A percentile compares a stretch with the other conserved stretches of the same genome.
Conservation (phyloP, 2,797 vertebrate species). For the Potorous gilbertii region DNA sequence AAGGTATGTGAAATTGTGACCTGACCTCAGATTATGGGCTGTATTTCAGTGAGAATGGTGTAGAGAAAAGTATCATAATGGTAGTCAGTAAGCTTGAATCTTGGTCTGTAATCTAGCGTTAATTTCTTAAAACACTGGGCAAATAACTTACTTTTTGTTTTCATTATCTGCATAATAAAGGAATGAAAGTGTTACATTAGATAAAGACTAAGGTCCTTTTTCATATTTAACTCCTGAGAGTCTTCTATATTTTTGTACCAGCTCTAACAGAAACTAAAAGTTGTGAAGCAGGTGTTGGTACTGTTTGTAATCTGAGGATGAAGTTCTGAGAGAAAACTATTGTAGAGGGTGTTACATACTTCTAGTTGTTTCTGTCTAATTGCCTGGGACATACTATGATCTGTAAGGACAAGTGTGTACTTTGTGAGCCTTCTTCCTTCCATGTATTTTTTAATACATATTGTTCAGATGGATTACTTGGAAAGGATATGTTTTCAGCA, state of each 20-base stretch:
- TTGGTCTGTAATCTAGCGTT: background rate
- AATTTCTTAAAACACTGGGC: background rate
- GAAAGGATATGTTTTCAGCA: slow-evolving; percentile 22
- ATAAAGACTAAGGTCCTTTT: background rate
- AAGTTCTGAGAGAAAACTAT: background rate
- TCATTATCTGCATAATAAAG: background rate
- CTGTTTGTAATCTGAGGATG: background rate
- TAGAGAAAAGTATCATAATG: background rate
- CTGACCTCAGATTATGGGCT: background rate
- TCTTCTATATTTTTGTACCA: background rate
- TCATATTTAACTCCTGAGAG: background rate
- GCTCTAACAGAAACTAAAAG: background rate
- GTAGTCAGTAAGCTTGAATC: background rate
- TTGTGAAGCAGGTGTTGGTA: background rate
- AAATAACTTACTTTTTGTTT: background rate
- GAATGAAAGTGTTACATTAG: background rate
- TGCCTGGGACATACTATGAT: background rate
- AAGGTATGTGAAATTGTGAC: background rate
- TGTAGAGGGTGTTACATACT: background rate
- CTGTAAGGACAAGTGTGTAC: background rate
- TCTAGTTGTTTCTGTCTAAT: background rate
- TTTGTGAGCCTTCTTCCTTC: background rate
- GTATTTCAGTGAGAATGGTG: background rate
- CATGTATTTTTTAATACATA: background rate
- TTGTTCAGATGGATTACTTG: slow-evolving; percentile 41